Evolutionary conservation across 2,888 invertebrate species (phyloP).

Genomic region (Dioctria linearis): DNA sequence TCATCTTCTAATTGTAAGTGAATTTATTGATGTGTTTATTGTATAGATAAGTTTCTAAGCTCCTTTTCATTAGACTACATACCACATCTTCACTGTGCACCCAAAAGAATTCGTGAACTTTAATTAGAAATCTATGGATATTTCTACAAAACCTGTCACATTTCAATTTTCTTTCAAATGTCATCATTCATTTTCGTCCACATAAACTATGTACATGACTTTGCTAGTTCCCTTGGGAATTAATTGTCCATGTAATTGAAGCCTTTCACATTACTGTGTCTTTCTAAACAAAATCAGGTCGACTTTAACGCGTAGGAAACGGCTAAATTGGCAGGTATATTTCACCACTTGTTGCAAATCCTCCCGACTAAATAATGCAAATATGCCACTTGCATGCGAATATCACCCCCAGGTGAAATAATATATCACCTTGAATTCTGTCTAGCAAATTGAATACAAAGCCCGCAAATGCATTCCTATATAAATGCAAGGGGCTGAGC

Average conservation of each 20-base stretch:
- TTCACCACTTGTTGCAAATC: slow-evolving; percentile 22
- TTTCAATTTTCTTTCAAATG: no score
- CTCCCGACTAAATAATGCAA: slow-evolving; percentile 21
- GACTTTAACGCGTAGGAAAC: slow-evolving; percentile 17
- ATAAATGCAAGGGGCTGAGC: background rate
- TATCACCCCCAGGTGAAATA: slow-evolving; percentile 21
- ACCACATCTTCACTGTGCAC: no score
- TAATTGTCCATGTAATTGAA: slow-evolving; percentile 59
- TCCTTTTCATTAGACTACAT: no score
- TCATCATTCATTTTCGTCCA: no score
- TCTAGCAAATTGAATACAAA: slow-evolving; percentile 2
- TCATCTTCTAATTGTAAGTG: no score
- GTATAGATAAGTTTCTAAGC: no score
- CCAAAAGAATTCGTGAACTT: no score
- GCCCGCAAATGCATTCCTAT: slow-evolving; percentile 1
- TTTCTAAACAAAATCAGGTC: background rate
- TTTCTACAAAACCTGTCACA: no score
- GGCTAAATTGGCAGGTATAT: slow-evolving; percentile 32
- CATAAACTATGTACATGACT: background rate
- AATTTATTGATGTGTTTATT: no score
- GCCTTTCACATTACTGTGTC: slow-evolving; percentile 19
- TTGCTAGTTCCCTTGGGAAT: slow-evolving; percentile 53
- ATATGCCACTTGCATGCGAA: slow-evolving; percentile 33
- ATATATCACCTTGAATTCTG: slow-evolving; percentile 39
- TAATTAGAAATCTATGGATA: no score